Evolutionary conservation across 2,113 vertebrate species (phyloP).

Genomic region (Corydoras maculifer): DNA sequence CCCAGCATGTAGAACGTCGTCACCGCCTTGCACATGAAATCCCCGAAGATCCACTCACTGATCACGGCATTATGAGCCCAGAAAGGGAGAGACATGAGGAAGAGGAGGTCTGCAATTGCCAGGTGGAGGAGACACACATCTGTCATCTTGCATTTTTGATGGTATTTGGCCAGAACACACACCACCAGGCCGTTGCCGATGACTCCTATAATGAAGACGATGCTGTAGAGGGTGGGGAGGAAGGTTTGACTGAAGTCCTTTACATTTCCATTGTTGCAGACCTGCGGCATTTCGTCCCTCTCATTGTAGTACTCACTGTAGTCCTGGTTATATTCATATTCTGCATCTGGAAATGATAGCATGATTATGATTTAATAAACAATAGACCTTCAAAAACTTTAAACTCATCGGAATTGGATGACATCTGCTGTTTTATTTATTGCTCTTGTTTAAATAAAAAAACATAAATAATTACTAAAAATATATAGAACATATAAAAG

Average conservation of each 20-base stretch:
- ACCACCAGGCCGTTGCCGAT: slow-evolving; percentile 73
- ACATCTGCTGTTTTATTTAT: neutral
- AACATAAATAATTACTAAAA: no score
- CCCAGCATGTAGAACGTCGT: slow-evolving; percentile 62
- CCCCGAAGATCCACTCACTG: slow-evolving; percentile 70
- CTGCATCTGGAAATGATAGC: no score
- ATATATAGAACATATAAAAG: no score
- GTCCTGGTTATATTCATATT: slow-evolving; percentile 29
- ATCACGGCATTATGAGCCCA: slow-evolving; percentile 53
- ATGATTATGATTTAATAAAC: no score
- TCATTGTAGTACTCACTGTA: accelerated
- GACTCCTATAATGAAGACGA: slow-evolving; percentile 65
- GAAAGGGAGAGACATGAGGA: slow-evolving; percentile 75
- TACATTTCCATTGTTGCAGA: neutral
- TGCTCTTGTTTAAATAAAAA: no score
- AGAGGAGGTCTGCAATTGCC: slow-evolving; percentile 77
- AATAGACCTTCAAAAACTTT: no score
- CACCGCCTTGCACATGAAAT: slow-evolving; percentile 65
- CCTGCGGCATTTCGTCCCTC: accelerated
- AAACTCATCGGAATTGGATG: no score
- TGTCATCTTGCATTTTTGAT: slow-evolving; percentile 67
- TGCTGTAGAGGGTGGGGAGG: slow-evolving; percentile 66
- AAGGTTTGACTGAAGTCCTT: slow-evolving; percentile 49
- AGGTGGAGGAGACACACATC: slow-evolving; percentile 81
- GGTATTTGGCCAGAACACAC: slow-evolving; percentile 65